Conservation (phyloP, 2,888 invertebrate species). For the Idaea dimidiata region DNA sequence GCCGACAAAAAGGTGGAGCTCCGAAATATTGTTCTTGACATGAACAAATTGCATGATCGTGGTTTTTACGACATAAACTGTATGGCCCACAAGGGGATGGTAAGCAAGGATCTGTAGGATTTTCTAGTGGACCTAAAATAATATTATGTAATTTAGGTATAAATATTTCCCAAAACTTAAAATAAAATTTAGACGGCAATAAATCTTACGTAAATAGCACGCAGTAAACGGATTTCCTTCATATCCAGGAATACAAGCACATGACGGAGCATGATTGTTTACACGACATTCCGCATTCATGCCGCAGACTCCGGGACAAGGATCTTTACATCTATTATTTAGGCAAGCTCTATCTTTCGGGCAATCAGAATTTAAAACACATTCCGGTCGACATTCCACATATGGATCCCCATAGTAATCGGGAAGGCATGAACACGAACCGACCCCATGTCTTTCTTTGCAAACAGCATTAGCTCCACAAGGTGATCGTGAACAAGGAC, state of each 20-base stretch:
- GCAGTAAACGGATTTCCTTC: constrained; percentile 89
- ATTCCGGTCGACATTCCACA: constrained; percentile 92
- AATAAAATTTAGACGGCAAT: neutral
- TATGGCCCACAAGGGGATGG: constrained; percentile 90
- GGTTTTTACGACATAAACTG: constrained; percentile 87
- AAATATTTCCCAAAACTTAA: neutral
- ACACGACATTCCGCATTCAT: constrained; percentile 91
- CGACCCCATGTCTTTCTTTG: constrained; percentile 89
- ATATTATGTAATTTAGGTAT: constrained; percentile 13
- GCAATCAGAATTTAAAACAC: constrained; percentile 93
- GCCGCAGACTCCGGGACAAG: constrained; percentile 91
- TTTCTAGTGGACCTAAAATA: constrained; percentile 60
- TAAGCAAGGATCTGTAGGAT: constrained; percentile 76
- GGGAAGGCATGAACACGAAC: constrained; percentile 89
- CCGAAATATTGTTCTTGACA: constrained; percentile 90
- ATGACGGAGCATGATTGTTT: constrained; percentile 90
- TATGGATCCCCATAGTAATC: constrained; percentile 94
- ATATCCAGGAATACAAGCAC: constrained; percentile 86
- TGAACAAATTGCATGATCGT: constrained; percentile 89
- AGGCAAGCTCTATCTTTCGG: constrained; percentile 87
- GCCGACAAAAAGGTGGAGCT: constrained; percentile 87
- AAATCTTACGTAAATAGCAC: constrained; percentile 81
- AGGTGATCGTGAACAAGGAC: constrained; percentile 90
- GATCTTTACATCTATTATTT: constrained; percentile 91
- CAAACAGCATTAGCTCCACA: constrained; percentile 94